Conservation (phyloP, 1,140 invertebrate genomes). For the Philotrypesis tridentata region DNA sequence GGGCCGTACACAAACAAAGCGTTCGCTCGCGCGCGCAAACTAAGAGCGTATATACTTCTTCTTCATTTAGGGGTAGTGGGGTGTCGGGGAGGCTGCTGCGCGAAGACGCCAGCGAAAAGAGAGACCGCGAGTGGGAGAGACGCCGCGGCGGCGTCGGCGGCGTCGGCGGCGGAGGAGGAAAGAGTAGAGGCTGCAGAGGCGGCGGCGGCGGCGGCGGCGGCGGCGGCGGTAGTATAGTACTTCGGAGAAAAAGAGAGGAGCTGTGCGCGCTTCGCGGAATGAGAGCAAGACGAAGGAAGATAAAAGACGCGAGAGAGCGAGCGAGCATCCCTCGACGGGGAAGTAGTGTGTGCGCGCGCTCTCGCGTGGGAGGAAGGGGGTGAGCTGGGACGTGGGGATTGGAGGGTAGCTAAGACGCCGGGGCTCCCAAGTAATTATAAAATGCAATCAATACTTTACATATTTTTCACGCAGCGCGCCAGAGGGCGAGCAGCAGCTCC, state of each 20-base stretch:
- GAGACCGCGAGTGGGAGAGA: conserved; percentile 24
- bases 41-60: conserved; percentile 52
- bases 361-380: conserved; percentile 53
- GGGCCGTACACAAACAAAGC: conserved; percentile 44
- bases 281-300: conserved; percentile 53
- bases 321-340: neutral
- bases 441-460: conserved; percentile 76
- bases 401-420: conserved; percentile 71
- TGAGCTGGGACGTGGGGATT: conserved; percentile 48
- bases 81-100: conserved; percentile 24
- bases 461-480: conserved; percentile 72
- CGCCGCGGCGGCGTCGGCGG: neutral
- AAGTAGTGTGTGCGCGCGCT: neutral
- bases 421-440: conserved; percentile 75
- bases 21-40: conserved; percentile 42
- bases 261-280: neutral
- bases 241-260: conserved; percentile 35
- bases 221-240: neutral
- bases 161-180: neutral
- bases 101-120: conserved; percentile 42
- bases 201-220: neutral
- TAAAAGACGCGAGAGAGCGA: conserved; percentile 53
- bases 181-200: conserved; percentile 26
- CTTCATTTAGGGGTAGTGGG: conserved; percentile 49
- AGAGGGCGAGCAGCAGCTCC: conserved; percentile 44